Base-by-base conservation (phyloP, 92 coral and sea anemone genomes). In the Palythoa grandis region DNA sequence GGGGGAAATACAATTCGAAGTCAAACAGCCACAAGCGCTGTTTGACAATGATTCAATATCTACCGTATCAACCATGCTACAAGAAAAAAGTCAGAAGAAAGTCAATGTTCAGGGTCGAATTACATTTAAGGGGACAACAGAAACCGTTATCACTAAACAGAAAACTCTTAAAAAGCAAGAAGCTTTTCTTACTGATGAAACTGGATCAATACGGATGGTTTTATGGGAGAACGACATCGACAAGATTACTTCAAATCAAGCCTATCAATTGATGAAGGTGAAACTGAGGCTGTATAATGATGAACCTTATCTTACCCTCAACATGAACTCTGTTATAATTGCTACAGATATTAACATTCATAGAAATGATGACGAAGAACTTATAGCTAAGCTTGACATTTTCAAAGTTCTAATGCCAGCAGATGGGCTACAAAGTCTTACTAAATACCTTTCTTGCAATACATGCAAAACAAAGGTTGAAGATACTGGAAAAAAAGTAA, bases 281-380 rank as follows among this genome's bases (percentile, higher is more conserved):
- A 58, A 77, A 57, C 75, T 88, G 58, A 83, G 83, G 65, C 70
- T 73, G 57, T 88, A 74, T 60, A 71, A 88, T 63, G 66, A 83
- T 70, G 84, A 76, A 29, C 86, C 78, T 39, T 88, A 74, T 74
- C 77, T 83, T 48, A 83, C 91, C 53, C 88, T 88, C 23, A 88
- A 54, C 61, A 88, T 76, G 77, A 83, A 56, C 83, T 54, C 13
- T 54, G 61, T 54, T 54, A 54, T 16, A 54, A 54, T 54, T 54
- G 61, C 61, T 40, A 7, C 61, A 54, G 61, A 54, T 54, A 10
- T 54, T 54, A 54, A 54, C 61, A 54, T 54, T 54, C 61, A 54
- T 54, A 54, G 61, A 13, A 54, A 54, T 54, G 61, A 54, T 54
- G 61, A 54, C 13, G 74, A 69, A 25, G 74, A 10, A 69, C 74